Conservation (phyloP, 92 coral and sea anemone species). For the Anthopleura xanthogrammica region DNA sequence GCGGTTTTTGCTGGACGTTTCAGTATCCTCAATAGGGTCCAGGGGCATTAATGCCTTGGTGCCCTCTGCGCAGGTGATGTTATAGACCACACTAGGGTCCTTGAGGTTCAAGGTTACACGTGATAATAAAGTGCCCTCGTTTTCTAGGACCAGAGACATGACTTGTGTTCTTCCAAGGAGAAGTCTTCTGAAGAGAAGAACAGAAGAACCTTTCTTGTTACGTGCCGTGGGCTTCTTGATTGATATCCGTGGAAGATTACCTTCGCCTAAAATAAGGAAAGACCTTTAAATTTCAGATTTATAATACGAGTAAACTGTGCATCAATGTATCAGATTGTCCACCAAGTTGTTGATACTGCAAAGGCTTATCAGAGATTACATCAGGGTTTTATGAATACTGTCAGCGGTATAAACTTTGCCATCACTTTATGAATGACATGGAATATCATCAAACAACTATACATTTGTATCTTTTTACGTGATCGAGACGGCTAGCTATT, state of each 20-base stretch:
- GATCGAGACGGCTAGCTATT: too few relatives aligned
- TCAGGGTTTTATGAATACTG: too few relatives aligned
- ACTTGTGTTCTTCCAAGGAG: constrained; percentile 90
- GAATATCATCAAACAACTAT: too few relatives aligned
- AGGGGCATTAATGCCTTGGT: constrained; percentile 62
- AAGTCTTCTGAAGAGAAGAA: constrained; percentile 81
- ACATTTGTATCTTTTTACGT: too few relatives aligned
- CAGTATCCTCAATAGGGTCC: constrained; percentile 48
- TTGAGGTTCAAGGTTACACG: constrained; percentile 78
- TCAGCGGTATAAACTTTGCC: too few relatives aligned
- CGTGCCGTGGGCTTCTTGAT: constrained; percentile 87
- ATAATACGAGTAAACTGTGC: too few relatives aligned
- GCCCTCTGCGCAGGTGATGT: constrained; percentile 58
- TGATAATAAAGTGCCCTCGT: constrained; percentile 91
- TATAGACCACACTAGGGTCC: constrained; percentile 76
- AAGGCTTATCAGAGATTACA: too few relatives aligned
- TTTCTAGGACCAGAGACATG: constrained; percentile 65
- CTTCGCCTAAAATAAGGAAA: constrained; percentile 62
- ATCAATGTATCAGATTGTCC: too few relatives aligned
- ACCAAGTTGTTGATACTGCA: too few relatives aligned
- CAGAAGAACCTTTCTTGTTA: constrained; percentile 88
- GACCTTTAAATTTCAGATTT: not conserved
- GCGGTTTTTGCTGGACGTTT: constrained; percentile 45
- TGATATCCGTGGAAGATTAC: constrained; percentile 87
- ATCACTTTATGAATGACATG: too few relatives aligned